Evolutionary conservation across 2,888 invertebrate genomes (phyloP).

Genomic region (Acleris literana): DNA sequence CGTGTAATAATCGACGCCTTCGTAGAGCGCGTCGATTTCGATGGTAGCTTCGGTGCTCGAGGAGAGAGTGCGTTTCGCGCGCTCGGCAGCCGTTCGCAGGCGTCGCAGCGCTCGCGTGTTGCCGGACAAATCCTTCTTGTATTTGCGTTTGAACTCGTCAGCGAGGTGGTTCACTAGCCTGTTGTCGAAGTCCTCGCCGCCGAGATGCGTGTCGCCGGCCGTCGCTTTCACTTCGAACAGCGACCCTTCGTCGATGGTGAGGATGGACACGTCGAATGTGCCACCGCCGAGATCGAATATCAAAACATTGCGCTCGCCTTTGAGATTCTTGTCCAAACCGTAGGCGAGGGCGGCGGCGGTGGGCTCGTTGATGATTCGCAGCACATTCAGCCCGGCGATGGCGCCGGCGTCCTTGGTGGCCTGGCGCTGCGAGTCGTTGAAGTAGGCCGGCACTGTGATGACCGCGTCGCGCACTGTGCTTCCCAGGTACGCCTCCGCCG

Average conservation of each 20-base stretch:
- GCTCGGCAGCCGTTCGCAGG: constrained; percentile 87
- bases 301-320: constrained; percentile 79
- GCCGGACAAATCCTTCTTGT: constrained; percentile 83
- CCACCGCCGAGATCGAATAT: constrained; percentile 83
- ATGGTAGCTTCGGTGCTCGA: constrained; percentile 87
- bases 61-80: constrained; percentile 87
- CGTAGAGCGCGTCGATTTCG: constrained; percentile 87
- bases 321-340: constrained; percentile 84
- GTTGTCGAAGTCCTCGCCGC: constrained; percentile 86
- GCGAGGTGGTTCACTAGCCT: constrained; percentile 84
- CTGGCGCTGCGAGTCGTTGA: constrained; percentile 54
- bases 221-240: constrained; percentile 89
- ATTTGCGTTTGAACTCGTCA: constrained; percentile 86
- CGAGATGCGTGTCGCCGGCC: constrained; percentile 90
- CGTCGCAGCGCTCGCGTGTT: constrained; percentile 86
- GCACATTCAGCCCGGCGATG: constrained; percentile 80
- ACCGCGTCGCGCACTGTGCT: constrained; percentile 85
- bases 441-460: constrained; percentile 88
- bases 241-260: constrained; percentile 89
- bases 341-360: constrained; percentile 87
- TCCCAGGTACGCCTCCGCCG: constrained; percentile 72
- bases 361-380: constrained; percentile 85
- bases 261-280: constrained; percentile 90
- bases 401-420: constrained; percentile 89
- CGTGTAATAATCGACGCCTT: constrained; percentile 86